Conservation (phyloP, 2,113 vertebrate genomes). For the Syngnathus floridae region DNA sequence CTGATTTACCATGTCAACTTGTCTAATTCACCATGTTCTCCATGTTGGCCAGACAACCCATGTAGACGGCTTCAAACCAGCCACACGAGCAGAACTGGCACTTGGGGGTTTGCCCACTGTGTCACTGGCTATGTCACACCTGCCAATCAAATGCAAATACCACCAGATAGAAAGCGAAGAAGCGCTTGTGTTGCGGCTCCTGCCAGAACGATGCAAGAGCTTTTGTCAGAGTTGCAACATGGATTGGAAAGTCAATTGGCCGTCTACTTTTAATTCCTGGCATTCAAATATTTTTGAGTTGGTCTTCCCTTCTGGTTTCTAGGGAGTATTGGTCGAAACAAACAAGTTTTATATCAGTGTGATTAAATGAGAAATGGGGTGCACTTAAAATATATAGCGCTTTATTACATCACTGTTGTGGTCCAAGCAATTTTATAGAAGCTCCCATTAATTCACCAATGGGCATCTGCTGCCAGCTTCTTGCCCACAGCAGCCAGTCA, state of each 20-base stretch:
- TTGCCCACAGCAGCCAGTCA: too few relatives aligned
- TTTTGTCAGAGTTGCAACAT: constrained; percentile 37
- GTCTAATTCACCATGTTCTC: constrained; percentile 68
- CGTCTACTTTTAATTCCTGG: too few relatives aligned
- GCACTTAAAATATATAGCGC: background rate
- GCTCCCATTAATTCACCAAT: too few relatives aligned
- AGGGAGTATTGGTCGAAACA: too few relatives aligned
- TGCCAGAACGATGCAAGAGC: constrained; percentile 38
- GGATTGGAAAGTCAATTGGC: constrained; percentile 15
- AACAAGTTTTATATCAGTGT: too few relatives aligned
- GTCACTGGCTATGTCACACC: constrained; percentile 65
- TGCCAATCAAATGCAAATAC: constrained; percentile 63
- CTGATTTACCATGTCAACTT: constrained; percentile 69
- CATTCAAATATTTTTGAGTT: too few relatives aligned
- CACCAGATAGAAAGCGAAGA: constrained; percentile 41
- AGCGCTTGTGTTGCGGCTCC: constrained; percentile 33
- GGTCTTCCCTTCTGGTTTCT: too few relatives aligned
- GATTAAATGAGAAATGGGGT: too few relatives aligned
- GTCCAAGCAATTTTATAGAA: background rate
- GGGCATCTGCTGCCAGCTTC: too few relatives aligned
- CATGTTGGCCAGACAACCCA: constrained; percentile 66
- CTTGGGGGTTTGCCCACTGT: constrained; percentile 61
- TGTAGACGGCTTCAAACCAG: constrained; percentile 65
- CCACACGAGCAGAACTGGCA: constrained; percentile 52
- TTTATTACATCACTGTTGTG: constrained; percentile 17